Evolutionary conservation across 2,113 vertebrate genomes (phyloP).

Genomic region (Electrona antarctica): DNA sequence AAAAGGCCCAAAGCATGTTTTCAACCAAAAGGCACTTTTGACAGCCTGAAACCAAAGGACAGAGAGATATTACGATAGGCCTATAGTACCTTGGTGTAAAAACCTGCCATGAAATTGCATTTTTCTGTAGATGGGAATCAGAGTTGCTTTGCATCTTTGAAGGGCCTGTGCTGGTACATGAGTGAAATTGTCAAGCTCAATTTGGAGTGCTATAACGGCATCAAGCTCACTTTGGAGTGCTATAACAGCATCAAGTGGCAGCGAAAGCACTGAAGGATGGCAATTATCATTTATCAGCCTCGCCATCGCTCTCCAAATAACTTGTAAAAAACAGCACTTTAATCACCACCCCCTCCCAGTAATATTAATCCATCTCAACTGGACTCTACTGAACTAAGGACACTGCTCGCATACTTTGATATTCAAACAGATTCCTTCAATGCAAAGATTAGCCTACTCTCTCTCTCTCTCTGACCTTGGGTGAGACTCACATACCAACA

Average conservation of each 20-base stretch:
- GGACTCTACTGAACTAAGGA: not conserved
- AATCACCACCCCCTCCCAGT: not conserved
- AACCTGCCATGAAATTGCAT: too few relatives aligned
- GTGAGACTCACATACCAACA: not conserved
- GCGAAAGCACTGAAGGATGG: not conserved
- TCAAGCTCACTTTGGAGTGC: not conserved
- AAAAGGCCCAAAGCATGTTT: not conserved
- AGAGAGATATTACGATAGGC: not conserved
- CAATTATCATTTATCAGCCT: conserved; percentile 15
- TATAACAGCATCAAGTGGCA: conserved; percentile 4
- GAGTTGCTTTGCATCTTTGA: not conserved
- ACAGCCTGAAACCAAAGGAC: not conserved
- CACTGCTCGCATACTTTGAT: not conserved
- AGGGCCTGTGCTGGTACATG: not conserved
- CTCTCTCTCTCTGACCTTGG: not conserved
- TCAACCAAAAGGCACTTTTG: not conserved
- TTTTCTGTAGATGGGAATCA: too few relatives aligned
- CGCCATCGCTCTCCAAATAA: conserved; percentile 1
- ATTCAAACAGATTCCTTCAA: not conserved
- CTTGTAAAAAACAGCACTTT: not conserved
- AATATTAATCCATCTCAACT: conserved; percentile 36
- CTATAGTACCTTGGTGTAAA: too few relatives aligned
- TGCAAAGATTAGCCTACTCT: not conserved
- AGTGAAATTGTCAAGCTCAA: not conserved
- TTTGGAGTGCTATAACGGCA: conserved; percentile 2